Percentiles rank a stretch among this genome's conserved stretches.
Evolutionary conservation across 2,113 vertebrate genomes (phyloP).

Genomic region (Apteryx owenii): DNA sequence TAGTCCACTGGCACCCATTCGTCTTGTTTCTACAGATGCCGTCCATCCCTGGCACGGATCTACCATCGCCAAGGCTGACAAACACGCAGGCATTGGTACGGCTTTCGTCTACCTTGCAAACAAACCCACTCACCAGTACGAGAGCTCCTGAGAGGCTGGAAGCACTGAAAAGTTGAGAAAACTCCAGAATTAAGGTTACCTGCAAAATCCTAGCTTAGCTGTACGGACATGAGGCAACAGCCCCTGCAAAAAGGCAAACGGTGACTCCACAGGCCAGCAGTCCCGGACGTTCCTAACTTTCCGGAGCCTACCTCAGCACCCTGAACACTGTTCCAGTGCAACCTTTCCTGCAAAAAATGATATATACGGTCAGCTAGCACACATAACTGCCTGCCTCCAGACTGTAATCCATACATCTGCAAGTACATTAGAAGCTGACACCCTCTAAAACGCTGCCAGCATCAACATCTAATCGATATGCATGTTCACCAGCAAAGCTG

Average conservation of each 20-base stretch:
- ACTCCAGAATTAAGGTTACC: too few species aligned
- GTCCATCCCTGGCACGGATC: not conserved
- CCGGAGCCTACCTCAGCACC: not conserved
- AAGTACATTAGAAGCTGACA: constrained; percentile 62
- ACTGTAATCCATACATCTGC: constrained; percentile 57
- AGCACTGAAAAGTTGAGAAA: too few species aligned
- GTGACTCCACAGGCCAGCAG: not conserved
- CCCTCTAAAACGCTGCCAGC: constrained; percentile 76
- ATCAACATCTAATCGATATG: constrained; percentile 84
- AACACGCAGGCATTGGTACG: accelerated
- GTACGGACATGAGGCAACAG: too few species aligned
- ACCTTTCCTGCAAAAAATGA: not conserved
- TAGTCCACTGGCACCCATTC: too few species aligned
- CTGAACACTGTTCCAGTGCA: accelerated
- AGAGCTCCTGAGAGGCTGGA: not conserved
- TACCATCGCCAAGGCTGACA: accelerated
- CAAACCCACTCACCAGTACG: not conserved
- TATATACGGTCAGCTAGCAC: accelerated
- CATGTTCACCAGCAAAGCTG: constrained; percentile 81
- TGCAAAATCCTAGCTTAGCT: too few species aligned
- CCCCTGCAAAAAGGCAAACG: not conserved
- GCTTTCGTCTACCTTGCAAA: accelerated
- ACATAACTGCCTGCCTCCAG: constrained; percentile 14
- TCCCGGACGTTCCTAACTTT: not conserved
- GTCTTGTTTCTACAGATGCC: too few species aligned